Evolutionary conservation across 1,140 invertebrate genomes (phyloP).

Genomic region (Aphidius ervi): DNA sequence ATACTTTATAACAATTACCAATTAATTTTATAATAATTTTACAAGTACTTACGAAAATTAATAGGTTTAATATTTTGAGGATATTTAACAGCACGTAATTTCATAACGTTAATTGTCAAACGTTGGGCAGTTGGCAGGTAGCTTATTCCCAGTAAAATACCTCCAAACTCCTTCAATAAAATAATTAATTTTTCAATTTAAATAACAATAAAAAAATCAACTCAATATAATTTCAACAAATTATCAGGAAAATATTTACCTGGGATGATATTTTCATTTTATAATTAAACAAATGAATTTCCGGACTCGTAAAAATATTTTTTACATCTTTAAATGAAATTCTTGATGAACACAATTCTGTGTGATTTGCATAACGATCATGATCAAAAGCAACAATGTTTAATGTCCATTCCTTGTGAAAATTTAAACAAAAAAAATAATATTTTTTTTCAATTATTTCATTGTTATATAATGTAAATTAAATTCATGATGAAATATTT

Average conservation of each 20-base stretch:
- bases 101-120: conserved; percentile 54
- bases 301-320: conserved; percentile 40
- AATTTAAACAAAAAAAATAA: conserved; percentile 12
- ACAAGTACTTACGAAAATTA: conserved; percentile 11
- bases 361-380: conserved; percentile 49
- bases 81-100: conserved; percentile 51
- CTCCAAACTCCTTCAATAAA: conserved; percentile 48
- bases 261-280: conserved; percentile 45
- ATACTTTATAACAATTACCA: too few species aligned
- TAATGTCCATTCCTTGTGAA: conserved; percentile 46
- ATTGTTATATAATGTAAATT: too few species aligned
- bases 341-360: conserved; percentile 45
- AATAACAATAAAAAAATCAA: not conserved
- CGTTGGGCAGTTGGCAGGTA: conserved; percentile 59
- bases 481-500: too few species aligned
- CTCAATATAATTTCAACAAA: not conserved
- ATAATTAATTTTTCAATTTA: conserved; percentile 4
- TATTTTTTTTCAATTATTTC: not conserved
- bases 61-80: conserved; percentile 25
- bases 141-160: conserved; percentile 55
- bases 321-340: conserved; percentile 43
- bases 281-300: conserved; percentile 47
- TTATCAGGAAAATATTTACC: conserved; percentile 28
- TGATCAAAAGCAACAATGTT: conserved; percentile 43
- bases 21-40: not conserved